phyloP scores from a whole-genome alignment of 2,888 invertebrate genomes.

The Nomada flava region DNA sequence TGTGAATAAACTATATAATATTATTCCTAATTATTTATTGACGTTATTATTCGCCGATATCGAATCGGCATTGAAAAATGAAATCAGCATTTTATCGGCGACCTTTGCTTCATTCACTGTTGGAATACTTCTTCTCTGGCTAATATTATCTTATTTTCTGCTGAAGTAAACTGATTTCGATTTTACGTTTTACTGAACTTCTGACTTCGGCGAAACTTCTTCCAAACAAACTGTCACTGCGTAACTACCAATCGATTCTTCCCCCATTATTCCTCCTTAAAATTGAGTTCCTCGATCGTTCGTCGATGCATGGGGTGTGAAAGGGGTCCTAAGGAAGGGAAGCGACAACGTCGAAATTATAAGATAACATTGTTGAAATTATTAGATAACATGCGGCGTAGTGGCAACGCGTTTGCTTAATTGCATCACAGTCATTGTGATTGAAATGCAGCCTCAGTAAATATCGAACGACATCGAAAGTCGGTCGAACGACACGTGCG shows the following conservation, averaged over 20 bases:
- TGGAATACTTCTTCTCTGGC: conserved; percentile 41
- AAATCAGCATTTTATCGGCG: conserved; percentile 54
- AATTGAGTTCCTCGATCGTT: not conserved
- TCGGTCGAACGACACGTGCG: not conserved
- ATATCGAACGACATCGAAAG: conserved; percentile 25
- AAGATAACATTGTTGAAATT: conserved; percentile 7
- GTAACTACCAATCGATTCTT: too few relatives aligned
- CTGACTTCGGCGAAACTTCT: conserved; percentile 7
- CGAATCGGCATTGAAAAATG: conserved; percentile 40
- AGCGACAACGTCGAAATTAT: conserved; percentile 12
- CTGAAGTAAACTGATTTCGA: conserved; percentile 22
- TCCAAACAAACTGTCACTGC: not conserved
- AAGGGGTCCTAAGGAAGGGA: not conserved
- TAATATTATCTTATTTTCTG: conserved; percentile 46
- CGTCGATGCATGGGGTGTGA: too few relatives aligned
- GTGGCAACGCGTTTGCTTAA: not conserved
- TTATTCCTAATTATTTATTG: conserved; percentile 37
- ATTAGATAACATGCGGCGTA: conserved; percentile 20
- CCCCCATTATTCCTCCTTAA: too few relatives aligned
- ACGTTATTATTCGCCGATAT: conserved; percentile 28
- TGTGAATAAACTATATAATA: not conserved
- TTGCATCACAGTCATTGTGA: conserved; percentile 26
- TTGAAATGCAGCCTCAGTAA: conserved; percentile 36
- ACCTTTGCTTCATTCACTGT: conserved; percentile 60
- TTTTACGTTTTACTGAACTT: conserved; percentile 11